Evolutionary conservation across 2,113 vertebrate genomes (phyloP).

Genomic region (Salvelinus namaycush): DNA sequence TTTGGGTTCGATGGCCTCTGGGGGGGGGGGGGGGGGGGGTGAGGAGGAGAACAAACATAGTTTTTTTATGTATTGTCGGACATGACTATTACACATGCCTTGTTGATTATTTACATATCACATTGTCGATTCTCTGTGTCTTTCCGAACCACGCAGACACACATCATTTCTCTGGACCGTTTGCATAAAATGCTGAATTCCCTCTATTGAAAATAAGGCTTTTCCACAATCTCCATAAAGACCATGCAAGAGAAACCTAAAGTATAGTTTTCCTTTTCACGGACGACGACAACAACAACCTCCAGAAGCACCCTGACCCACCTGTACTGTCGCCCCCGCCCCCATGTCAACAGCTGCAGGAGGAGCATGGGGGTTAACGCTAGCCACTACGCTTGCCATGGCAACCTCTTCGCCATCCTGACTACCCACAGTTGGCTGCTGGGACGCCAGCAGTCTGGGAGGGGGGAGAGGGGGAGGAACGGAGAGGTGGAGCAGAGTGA

Average conservation of each 20-base stretch:
- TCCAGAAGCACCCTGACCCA: constrained; percentile 70
- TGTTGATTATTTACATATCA: background rate
- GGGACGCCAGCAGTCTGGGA: constrained; percentile 61
- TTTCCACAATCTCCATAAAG: constrained; percentile 22
- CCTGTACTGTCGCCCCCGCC: constrained; percentile 77
- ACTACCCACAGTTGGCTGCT: constrained; percentile 65
- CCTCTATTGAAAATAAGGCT: background rate
- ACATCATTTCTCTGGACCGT: background rate
- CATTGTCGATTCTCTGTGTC: background rate
- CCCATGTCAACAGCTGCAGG: constrained; percentile 77
- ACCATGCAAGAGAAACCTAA: constrained; percentile 68
- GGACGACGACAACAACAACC: constrained; percentile 56
- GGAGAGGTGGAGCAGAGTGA: constrained; percentile 77
- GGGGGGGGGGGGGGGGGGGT: constrained; percentile 9
- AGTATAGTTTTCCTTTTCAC: background rate
- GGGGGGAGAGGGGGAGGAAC: constrained; percentile 65
- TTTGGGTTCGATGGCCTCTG: constrained; percentile 69
- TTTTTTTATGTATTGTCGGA: background rate
- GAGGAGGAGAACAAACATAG: too few species aligned
- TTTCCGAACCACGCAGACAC: too few species aligned
- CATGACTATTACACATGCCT: background rate
- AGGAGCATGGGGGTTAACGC: constrained; percentile 71
- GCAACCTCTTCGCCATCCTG: constrained; percentile 71
- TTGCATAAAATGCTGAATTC: background rate
- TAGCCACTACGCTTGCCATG: constrained; percentile 71